Percentiles rank a stretch among this genome's conserved stretches.
phyloP scores from a whole-genome alignment of 1,140 invertebrate species.

The Anagrus nilaparvatae region DNA sequence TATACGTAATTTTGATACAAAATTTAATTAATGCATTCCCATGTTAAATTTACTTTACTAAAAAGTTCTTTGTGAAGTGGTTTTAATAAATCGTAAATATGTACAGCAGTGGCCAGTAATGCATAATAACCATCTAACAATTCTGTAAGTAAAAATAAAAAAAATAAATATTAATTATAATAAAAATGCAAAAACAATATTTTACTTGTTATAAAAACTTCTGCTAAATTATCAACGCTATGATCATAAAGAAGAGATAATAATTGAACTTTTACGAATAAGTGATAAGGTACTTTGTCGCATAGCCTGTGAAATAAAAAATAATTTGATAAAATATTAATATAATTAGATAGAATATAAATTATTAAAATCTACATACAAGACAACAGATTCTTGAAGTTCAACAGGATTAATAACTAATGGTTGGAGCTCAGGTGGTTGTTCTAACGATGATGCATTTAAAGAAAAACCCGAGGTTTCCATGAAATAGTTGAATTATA shows the following conservation, averaged over 20 bases:
- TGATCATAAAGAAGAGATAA: constrained; percentile 42
- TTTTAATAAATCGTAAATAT: constrained; percentile 46
- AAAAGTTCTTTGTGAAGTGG: constrained; percentile 48
- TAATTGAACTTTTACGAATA: constrained; percentile 52
- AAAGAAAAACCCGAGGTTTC: constrained; percentile 27
- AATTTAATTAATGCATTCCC: constrained; percentile 54
- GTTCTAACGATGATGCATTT: constrained; percentile 21
- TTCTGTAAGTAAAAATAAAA: no score
- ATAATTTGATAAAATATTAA: no score
- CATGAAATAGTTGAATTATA: constrained; percentile 40
- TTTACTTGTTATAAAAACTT: constrained; percentile 44
- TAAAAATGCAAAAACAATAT: no score
- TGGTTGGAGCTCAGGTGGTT: constrained; percentile 23
- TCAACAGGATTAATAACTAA: constrained; percentile 22
- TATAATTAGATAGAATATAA: no score
- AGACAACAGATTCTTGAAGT: constrained; percentile 25
- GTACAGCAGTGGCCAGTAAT: constrained; percentile 45
- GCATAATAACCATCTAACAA: constrained; percentile 52
- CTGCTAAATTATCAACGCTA: constrained; percentile 43
- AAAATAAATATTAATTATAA: constrained; percentile 16
- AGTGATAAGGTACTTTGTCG: constrained; percentile 48
- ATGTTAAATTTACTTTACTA: constrained; percentile 49
- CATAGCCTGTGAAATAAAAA: constrained; percentile 48
- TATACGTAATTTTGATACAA: constrained; percentile 54
- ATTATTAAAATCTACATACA: constrained; percentile 21